Conservation (phyloP, 2,888 invertebrate genomes). For the Chrysina gloriosa region DNA sequence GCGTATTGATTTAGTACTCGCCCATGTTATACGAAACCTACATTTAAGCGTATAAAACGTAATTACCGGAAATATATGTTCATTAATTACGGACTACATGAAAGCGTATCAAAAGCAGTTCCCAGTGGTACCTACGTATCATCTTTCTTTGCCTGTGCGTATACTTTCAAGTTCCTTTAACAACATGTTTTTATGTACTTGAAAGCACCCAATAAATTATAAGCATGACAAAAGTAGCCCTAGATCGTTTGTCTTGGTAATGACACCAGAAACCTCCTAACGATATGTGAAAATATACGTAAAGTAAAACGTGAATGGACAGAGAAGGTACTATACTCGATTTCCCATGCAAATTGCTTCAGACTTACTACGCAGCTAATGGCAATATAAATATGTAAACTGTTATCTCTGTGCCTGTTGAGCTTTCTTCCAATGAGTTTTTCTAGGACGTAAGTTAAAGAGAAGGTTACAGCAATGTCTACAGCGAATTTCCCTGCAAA, state of each 20-base stretch:
- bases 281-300: background rate
- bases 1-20: background rate
- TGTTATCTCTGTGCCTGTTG: slow-evolving; percentile 24
- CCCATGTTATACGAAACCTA: background rate
- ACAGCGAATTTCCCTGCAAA: background rate
- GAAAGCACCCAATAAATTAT: no score
- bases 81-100: background rate
- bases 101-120: background rate
- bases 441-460: slow-evolving; percentile 8
- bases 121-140: background rate
- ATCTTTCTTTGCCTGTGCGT: background rate
- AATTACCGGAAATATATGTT: background rate
- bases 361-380: background rate
- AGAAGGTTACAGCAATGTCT: background rate
- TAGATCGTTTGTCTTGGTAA: no score
- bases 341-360: slow-evolving; percentile 22
- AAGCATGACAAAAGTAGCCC: no score
- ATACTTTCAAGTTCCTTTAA: no score
- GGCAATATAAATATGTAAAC: slow-evolving; percentile 24
- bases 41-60: background rate
- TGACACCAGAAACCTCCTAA: no score
- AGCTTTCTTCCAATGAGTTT: background rate
- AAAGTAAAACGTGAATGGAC: background rate
- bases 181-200: no score
- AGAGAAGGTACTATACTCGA: background rate